These are phyloP conservation scores for Neopipo cinnamomea DNA, from an alignment of 2,113 vertebrate genomes.

Conservation along the genomic window DNA sequence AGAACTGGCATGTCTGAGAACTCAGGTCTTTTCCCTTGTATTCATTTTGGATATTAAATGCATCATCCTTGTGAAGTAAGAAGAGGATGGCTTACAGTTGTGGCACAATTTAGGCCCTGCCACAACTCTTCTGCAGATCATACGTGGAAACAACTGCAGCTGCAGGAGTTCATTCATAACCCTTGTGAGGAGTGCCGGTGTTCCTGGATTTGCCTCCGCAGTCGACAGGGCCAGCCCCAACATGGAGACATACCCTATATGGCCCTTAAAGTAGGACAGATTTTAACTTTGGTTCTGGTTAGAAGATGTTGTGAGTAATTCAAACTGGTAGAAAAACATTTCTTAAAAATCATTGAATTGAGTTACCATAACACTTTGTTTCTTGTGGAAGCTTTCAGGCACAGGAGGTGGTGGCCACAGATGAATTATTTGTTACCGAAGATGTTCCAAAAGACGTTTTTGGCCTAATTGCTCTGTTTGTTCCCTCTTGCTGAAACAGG, in stretches of 20 bases:
- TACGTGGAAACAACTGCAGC: accelerated
- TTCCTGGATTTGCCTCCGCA: background rate
- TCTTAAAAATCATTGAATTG: background rate
- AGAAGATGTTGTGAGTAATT: background rate
- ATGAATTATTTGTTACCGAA: background rate
- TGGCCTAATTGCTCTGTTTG: background rate
- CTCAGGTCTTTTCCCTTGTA: background rate
- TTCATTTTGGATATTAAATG: background rate
- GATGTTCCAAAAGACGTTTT: background rate
- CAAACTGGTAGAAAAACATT: background rate
- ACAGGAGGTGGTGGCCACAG: background rate
- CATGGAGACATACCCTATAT: background rate
- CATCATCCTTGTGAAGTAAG: background rate
- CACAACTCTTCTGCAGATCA: background rate
- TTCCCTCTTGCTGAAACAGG: background rate
- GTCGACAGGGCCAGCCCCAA: background rate
- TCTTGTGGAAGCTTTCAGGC: accelerated
- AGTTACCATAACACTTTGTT: background rate
- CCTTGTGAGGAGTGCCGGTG: background rate
- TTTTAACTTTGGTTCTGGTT: background rate
- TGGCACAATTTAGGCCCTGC: background rate
- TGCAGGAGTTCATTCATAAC: background rate
- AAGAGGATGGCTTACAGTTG: background rate
- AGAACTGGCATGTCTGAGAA: background rate
- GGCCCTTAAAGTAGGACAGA: background rate